A percentile compares a stretch with the other conserved stretches of the same genome.
Conservation (phyloP, 2,888 invertebrate genomes). For the Scrobipalpa atriplicella region DNA sequence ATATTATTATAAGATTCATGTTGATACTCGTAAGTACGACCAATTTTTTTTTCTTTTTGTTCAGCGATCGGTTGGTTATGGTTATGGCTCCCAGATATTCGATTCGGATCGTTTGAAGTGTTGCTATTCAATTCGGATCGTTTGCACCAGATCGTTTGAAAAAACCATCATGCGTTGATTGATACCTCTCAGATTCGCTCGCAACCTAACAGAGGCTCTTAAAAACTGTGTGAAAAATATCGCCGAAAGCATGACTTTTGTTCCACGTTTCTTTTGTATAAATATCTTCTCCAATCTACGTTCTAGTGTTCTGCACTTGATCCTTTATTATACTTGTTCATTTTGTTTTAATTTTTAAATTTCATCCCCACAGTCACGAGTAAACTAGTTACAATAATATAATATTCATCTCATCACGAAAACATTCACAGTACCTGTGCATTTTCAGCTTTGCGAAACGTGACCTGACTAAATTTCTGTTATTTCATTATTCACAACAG, state of each 20-base stretch:
- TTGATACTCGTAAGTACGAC: too few relatives aligned
- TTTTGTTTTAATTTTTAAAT: constrained; percentile 10
- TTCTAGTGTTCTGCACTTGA: neutral
- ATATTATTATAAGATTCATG: too few relatives aligned
- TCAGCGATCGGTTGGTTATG: too few relatives aligned
- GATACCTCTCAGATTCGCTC: too few relatives aligned
- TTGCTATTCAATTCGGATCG: too few relatives aligned
- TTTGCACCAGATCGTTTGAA: too few relatives aligned
- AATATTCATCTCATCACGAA: constrained; percentile 9
- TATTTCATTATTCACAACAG: neutral
- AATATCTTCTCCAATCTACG: neutral
- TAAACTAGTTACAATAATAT: constrained; percentile 13
- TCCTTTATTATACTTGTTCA: neutral
- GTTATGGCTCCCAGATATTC: too few relatives aligned
- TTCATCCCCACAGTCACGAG: neutral
- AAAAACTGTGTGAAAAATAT: too few relatives aligned
- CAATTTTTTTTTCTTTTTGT: too few relatives aligned
- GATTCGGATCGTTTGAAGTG: too few relatives aligned
- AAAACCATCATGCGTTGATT: too few relatives aligned
- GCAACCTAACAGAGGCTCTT: too few relatives aligned
- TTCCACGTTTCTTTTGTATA: neutral
- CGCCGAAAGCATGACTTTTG: neutral
- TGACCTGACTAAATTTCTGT: constrained; percentile 16
- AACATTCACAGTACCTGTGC: constrained; percentile 15
- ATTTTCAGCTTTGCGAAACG: constrained; percentile 15